Percentiles rank a stretch among this genome's conserved stretches.
Conservation (phyloP, 2,888 invertebrate genomes). For the Erebia palarica region DNA sequence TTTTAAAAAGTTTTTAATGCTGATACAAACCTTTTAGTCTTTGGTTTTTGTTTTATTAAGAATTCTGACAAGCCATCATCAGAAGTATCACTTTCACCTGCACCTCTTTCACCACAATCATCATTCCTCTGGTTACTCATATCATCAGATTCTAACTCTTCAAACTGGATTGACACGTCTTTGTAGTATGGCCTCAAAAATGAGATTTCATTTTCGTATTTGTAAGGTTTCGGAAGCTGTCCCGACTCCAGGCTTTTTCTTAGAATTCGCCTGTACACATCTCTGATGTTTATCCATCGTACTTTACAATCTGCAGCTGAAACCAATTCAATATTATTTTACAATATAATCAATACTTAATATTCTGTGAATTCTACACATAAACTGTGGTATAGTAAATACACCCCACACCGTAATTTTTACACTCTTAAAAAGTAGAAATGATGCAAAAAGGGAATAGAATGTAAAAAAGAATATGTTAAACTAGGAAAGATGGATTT, state of each 20-base stretch:
- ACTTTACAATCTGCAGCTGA: slow-evolving; percentile 72
- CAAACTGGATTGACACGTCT: slow-evolving; percentile 52
- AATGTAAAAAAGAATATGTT: too few species aligned
- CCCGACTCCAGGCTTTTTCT: slow-evolving; percentile 52
- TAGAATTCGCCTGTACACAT: slow-evolving; percentile 68
- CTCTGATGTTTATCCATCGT: slow-evolving; percentile 75
- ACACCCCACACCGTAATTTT: too few species aligned
- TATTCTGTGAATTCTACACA: too few species aligned
- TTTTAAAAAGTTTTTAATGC: too few species aligned
- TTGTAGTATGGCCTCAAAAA: slow-evolving; percentile 69
- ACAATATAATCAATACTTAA: too few species aligned
- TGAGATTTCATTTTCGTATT: slow-evolving; percentile 64
- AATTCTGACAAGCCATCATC: slow-evolving; percentile 43
- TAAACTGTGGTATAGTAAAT: too few species aligned
- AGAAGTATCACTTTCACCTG: slow-evolving; percentile 49
- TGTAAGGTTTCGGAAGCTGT: slow-evolving; percentile 56
- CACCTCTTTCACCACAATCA: slow-evolving; percentile 45
- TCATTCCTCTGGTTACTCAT: slow-evolving; percentile 47
- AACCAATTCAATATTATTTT: background rate
- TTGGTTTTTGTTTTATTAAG: slow-evolving; percentile 38
- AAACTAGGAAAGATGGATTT: too few species aligned
- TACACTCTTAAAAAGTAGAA: too few species aligned
- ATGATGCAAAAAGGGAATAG: too few species aligned
- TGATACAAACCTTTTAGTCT: slow-evolving; percentile 38
- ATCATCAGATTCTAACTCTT: slow-evolving; percentile 47